A percentile compares a stretch with the other conserved stretches of the same genome.
These are phyloP conservation scores for Perodicticus potto DNA, from an alignment of 2,797 vertebrate species.

Conservation along the genomic window DNA sequence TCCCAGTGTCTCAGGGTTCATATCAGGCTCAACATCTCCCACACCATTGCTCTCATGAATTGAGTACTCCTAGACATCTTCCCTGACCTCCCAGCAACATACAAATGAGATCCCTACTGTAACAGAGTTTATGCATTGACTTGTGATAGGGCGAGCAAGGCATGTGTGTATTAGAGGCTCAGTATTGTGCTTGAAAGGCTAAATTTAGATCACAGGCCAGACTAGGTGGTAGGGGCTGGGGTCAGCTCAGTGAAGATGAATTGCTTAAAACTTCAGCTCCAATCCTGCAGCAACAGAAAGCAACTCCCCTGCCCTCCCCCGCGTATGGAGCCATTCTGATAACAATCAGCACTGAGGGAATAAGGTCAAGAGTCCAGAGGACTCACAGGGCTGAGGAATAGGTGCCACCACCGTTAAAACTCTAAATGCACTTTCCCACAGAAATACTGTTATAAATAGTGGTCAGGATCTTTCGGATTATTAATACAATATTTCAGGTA, in stretches of 20 bases:
- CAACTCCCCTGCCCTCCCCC: neutral
- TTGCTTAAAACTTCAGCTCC: constrained; percentile 55
- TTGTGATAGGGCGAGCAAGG: neutral
- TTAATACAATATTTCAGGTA: constrained; percentile 58
- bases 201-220: constrained; percentile 22
- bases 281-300: constrained; percentile 52
- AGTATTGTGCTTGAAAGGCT: neutral
- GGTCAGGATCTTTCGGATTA: constrained; percentile 48
- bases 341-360: constrained; percentile 73
- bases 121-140: neutral
- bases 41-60: neutral
- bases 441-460: constrained; percentile 42
- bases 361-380: constrained; percentile 69
- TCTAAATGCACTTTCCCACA: constrained; percentile 59
- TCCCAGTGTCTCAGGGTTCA: neutral
- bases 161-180: neutral
- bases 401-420: constrained; percentile 61
- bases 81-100: neutral
- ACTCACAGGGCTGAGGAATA: constrained; percentile 58
- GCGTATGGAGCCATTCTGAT: constrained; percentile 57
- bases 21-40: neutral
- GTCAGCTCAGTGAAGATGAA: neutral
- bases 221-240: neutral
- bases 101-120: neutral
- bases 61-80: neutral